These are phyloP conservation scores for Polydrusus cervinus DNA, from an alignment of 2,888 invertebrate species.

Conservation along the genomic window DNA sequence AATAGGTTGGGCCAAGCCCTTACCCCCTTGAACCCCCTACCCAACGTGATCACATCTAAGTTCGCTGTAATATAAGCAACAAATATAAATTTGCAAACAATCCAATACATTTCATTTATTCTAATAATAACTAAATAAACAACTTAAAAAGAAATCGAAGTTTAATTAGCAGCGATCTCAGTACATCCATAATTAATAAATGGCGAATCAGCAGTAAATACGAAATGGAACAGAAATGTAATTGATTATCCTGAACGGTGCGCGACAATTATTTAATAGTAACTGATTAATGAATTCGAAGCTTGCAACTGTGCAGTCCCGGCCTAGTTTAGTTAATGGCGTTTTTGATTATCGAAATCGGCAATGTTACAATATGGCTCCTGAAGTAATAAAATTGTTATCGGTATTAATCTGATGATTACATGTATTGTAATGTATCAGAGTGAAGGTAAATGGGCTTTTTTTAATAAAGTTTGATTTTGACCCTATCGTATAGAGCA, in stretches of 20 bases:
- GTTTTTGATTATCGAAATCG: conserved; percentile 45
- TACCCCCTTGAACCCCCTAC: too few relatives aligned
- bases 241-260: conserved; percentile 52
- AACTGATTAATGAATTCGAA: conserved; percentile 52
- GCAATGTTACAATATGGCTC: conserved; percentile 27
- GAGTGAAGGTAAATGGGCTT: background rate
- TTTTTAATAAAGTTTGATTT: too few relatives aligned
- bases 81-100: too few relatives aligned
- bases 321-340: conserved; percentile 41
- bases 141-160: background rate
- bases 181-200: conserved; percentile 50
- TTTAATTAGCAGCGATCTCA: conserved; percentile 51
- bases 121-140: too few relatives aligned
- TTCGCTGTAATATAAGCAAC: too few relatives aligned
- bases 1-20: too few relatives aligned
- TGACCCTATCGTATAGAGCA: too few relatives aligned
- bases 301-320: conserved; percentile 34
- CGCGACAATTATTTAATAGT: conserved; percentile 54
- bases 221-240: conserved; percentile 36
- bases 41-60: too few relatives aligned
- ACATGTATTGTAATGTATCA: conserved; percentile 2
- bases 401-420: background rate
- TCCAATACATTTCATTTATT: too few relatives aligned
- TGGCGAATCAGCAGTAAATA: conserved; percentile 50
- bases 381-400: conserved; percentile 23